Conservation (phyloP, 2,888 invertebrate species). For the Folsomia manolachei region DNA sequence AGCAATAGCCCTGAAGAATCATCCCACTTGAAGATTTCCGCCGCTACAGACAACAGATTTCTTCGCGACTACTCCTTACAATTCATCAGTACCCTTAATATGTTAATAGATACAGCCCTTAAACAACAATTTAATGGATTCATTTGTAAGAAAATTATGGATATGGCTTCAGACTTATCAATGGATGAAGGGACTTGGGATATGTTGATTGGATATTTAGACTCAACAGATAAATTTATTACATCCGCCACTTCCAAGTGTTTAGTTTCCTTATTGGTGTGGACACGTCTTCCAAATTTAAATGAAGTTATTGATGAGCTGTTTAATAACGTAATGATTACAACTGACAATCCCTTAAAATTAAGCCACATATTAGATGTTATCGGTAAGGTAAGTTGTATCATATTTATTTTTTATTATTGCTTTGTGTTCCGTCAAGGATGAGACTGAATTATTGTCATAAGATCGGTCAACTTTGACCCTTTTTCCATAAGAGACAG, state of each 20-base stretch:
- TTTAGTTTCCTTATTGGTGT: conserved; percentile 76
- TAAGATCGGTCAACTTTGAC: too few relatives aligned
- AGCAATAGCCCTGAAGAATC: not conserved
- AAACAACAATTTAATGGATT: conserved; percentile 78
- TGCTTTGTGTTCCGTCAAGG: too few relatives aligned
- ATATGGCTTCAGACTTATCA: conserved; percentile 71
- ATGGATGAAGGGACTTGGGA: conserved; percentile 81
- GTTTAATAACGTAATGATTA: conserved; percentile 40
- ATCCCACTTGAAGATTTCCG: conserved; percentile 6
- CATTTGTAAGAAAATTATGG: conserved; percentile 76
- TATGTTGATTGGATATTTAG: conserved; percentile 75
- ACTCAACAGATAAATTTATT: conserved; percentile 74
- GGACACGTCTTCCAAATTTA: conserved; percentile 75
- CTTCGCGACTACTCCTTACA: conserved; percentile 68
- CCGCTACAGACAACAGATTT: conserved; percentile 62
- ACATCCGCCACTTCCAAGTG: conserved; percentile 77
- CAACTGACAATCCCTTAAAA: conserved; percentile 39
- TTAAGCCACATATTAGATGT: conserved; percentile 66
- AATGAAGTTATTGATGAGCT: conserved; percentile 60
- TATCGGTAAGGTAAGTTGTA: conserved; percentile 79
- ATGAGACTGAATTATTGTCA: too few relatives aligned
- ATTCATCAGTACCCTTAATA: conserved; percentile 77
- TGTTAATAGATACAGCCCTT: conserved; percentile 77
- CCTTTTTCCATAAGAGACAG: too few relatives aligned
- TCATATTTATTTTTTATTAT: too few relatives aligned